Evolutionary conservation across 2,113 vertebrate genomes (phyloP).

Genomic region (Perognathus longimembris): DNA sequence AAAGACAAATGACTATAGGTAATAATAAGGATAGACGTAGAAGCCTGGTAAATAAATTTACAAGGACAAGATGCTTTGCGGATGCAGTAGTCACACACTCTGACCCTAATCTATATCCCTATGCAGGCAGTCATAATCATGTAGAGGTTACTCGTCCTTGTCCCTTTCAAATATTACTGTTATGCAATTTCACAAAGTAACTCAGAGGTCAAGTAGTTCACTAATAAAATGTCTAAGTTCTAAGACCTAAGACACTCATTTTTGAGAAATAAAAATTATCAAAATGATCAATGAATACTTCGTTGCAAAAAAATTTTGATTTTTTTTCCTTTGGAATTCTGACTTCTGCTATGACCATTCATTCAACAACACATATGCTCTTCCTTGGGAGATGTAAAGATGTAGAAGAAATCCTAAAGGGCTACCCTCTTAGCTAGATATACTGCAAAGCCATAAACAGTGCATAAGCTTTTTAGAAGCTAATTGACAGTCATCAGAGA

Average conservation of each 20-base stretch:
- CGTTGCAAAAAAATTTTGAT: slow-evolving; percentile 48
- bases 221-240: slow-evolving; percentile 35
- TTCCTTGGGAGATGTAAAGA: not conserved
- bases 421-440: not conserved
- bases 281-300: slow-evolving; percentile 8
- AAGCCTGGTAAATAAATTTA: slow-evolving; percentile 20
- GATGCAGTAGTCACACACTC: not conserved
- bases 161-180: slow-evolving; percentile 2
- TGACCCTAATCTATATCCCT: slow-evolving; percentile 5
- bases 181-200: slow-evolving; percentile 36
- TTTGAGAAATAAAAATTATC: slow-evolving; percentile 43
- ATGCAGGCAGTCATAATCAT: not conserved
- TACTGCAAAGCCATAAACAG: not conserved
- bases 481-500: not conserved
- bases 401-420: not conserved
- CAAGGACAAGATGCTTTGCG: not conserved
- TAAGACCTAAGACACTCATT: slow-evolving; percentile 42
- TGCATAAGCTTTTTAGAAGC: not conserved
- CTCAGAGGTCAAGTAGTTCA: slow-evolving; percentile 38
- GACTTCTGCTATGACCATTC: slow-evolving; percentile 18
- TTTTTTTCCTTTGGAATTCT: slow-evolving; percentile 25
- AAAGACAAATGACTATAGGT: not conserved
- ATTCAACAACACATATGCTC: too few relatives aligned
- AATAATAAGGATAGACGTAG: slow-evolving; percentile 31
- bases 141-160: not conserved